Evolutionary conservation across 2,113 vertebrate species (phyloP).

Genomic region (Vimba vimba): DNA sequence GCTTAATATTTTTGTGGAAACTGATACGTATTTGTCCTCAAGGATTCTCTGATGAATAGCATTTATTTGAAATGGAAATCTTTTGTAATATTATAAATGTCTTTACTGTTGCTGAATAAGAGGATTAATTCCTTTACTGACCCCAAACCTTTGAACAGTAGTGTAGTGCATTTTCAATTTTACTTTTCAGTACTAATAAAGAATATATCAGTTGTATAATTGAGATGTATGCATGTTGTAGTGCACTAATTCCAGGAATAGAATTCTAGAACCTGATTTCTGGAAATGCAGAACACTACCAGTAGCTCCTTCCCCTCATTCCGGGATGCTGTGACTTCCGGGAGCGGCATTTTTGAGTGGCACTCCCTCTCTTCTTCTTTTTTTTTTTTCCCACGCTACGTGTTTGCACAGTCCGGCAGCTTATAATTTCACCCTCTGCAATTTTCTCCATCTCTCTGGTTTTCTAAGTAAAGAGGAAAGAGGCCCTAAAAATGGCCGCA

Average conservation of each 20-base stretch:
- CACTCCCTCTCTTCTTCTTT: conserved; percentile 9
- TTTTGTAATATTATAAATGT: neutral
- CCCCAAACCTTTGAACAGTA: neutral
- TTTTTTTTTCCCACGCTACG: conserved; percentile 55
- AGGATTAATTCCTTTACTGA: neutral
- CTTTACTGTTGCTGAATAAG: neutral
- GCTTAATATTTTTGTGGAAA: too few relatives aligned
- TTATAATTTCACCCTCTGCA: conserved; percentile 70
- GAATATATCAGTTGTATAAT: neutral
- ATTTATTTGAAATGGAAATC: neutral
- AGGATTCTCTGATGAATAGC: too few relatives aligned
- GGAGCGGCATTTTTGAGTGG: conserved; percentile 17
- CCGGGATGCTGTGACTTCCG: neutral
- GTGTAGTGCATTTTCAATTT: neutral
- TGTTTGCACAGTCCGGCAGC: conserved; percentile 68
- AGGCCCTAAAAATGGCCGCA: conserved; percentile 56
- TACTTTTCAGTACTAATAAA: neutral
- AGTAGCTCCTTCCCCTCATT: conserved; percentile 12
- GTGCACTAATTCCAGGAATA: neutral
- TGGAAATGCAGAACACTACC: conserved; percentile 1
- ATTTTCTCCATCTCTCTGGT: conserved; percentile 64
- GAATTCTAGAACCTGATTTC: neutral
- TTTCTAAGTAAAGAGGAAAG: conserved; percentile 70
- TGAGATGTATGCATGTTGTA: neutral
- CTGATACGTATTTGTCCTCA: too few relatives aligned